Evolutionary conservation across 2,797 vertebrate genomes (phyloP), one percentile per base, ranked within the genome.

Genomic region (Jordanella pulchra): DNA sequence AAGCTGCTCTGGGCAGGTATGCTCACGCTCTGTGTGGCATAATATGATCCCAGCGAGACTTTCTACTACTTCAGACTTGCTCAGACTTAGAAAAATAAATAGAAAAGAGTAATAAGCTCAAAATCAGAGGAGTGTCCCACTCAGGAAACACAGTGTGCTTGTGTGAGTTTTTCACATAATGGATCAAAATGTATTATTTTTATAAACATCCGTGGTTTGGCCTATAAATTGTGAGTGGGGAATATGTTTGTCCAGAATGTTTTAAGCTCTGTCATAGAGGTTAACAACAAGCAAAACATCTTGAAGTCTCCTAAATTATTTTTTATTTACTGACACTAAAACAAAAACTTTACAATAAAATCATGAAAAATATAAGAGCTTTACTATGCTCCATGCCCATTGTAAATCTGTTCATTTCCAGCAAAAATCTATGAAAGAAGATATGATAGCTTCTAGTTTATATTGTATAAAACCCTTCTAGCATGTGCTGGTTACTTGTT

Each of bases 21-120:
- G 6, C 76, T 63, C 61, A 0, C 32, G 50, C 69, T 72, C 61
- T 58, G 61, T 58, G 66, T 11, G 80, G 10, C 18, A 15, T 39
- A 61, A 69, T 47, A 35, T 45, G 51, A 48, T 56, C 44, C 11
- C 42, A 21, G 0, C 42, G 51, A 67, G 60, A 14, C 21, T 2
- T 60, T 55, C 4, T 0, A 45, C 65, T 60, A 25, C 68, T 18
- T 74, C 47, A 76, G 30, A 69, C n/a, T 30, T 23, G 28, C 11
- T 74, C 12, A n/a, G 18, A 3, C 15, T n/a, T 35, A 35, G 9
- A 39, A 56, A 56, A 17, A 69, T 25, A 35, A 23, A 21, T 27
- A 32, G 42, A 28, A 28, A 27, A 77, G 23, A 14, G n/a, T 32
- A 32, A 30, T 28, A n/a, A 30, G 17, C 13, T 30, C 27, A 42